Conservation (phyloP, 2,888 invertebrate genomes). For the Parascotia fuliginaria region DNA sequence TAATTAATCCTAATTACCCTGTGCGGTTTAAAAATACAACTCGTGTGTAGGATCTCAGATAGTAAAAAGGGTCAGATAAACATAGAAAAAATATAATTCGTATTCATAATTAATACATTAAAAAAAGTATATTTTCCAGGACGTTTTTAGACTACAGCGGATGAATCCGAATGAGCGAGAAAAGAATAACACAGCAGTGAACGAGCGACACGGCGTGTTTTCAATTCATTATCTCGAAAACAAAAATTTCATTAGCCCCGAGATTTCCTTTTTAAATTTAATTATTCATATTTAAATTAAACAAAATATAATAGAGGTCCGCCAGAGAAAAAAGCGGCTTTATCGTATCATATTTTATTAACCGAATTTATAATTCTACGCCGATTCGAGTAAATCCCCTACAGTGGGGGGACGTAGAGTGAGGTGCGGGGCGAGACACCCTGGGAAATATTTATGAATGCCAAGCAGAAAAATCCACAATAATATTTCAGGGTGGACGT, state of each 20-base stretch:
- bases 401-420: constrained; percentile 38
- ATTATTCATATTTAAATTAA: constrained; percentile 86
- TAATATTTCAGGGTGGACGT: constrained; percentile 84
- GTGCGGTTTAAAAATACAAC: constrained; percentile 57
- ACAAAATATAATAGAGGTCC: constrained; percentile 85
- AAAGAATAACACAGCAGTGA: constrained; percentile 76
- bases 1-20: constrained; percentile 57
- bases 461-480: constrained; percentile 85
- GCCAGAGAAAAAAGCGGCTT: constrained; percentile 74
- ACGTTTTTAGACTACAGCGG: constrained; percentile 66
- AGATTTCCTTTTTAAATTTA: constrained; percentile 85
- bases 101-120: constrained; percentile 79
- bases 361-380: constrained; percentile 85
- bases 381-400: constrained; percentile 79
- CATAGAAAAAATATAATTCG: constrained; percentile 69
- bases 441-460: constrained; percentile 84
- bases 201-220: constrained; percentile 78
- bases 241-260: constrained; percentile 84
- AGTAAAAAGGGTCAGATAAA: constrained; percentile 69
- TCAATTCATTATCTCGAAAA: constrained; percentile 86
- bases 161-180: constrained; percentile 81
- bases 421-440: constrained; percentile 46
- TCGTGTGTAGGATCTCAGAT: constrained; percentile 53
- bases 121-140: constrained; percentile 60
- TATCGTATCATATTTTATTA: constrained; percentile 86